Evolutionary conservation across 2,113 vertebrate genomes (phyloP).

Genomic region (Varanus komodoensis): DNA sequence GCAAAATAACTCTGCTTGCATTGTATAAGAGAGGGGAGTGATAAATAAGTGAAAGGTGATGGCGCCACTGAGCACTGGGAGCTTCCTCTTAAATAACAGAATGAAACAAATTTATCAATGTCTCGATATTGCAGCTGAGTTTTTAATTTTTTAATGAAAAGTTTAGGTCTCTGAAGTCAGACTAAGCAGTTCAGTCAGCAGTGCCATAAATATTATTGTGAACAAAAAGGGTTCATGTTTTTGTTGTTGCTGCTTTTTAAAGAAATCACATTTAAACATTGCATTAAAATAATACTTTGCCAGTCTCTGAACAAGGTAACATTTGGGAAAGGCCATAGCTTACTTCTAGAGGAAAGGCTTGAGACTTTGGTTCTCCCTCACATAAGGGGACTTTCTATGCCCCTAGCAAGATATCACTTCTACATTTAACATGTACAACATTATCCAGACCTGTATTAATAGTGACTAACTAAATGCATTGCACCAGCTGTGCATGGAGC

Average conservation of each 20-base stretch:
- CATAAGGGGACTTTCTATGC: too few relatives aligned
- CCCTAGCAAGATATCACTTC: conserved; percentile 20
- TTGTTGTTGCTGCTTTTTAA: conserved; percentile 66
- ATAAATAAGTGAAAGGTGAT: conserved; percentile 75
- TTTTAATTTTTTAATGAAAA: conserved; percentile 60
- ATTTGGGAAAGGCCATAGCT: not conserved
- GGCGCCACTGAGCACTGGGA: conserved; percentile 73
- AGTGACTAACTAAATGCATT: too few relatives aligned
- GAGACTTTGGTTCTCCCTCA: too few relatives aligned
- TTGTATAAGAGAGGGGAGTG: conserved; percentile 69
- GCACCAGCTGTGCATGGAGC: too few relatives aligned
- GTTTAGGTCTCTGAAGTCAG: conserved; percentile 70
- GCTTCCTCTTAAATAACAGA: conserved; percentile 72
- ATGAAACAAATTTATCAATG: conserved; percentile 79
- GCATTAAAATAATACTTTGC: conserved; percentile 64
- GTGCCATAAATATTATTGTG: conserved; percentile 79
- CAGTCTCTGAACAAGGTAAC: conserved; percentile 27
- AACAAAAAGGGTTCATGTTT: conserved; percentile 71
- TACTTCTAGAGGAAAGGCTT: not conserved
- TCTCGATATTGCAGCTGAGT: conserved; percentile 80
- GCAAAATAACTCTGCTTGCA: conserved; percentile 70
- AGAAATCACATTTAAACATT: conserved; percentile 65
- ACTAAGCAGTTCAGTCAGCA: conserved; percentile 80
- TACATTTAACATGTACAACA: fast-evolving
- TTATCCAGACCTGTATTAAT: not conserved